These are phyloP conservation scores for Rhynchonycteris naso DNA, from an alignment of 2,797 vertebrate species.

Conservation along the genomic window DNA sequence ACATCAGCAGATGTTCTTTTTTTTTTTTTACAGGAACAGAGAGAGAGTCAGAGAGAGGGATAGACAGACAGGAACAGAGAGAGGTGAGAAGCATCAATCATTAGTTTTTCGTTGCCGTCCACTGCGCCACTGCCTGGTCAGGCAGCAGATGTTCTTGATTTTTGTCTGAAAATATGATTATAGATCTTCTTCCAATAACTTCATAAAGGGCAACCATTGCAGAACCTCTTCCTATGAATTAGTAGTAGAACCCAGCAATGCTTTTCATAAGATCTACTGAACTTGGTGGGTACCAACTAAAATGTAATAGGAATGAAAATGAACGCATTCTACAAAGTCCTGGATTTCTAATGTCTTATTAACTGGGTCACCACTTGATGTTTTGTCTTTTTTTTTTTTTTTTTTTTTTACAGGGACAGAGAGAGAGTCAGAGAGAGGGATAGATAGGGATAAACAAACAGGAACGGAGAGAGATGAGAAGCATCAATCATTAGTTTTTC, in stretches of 20 bases:
- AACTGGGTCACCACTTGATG: neutral
- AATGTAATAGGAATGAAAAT: neutral
- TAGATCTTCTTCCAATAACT: neutral
- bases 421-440: no score
- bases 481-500: no score
- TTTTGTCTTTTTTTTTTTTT: no score
- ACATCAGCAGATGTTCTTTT: neutral
- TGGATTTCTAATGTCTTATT: conserved; percentile 1
- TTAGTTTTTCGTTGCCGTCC: no score
- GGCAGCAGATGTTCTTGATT: neutral
- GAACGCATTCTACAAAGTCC: neutral
- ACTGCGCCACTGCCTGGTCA: no score
- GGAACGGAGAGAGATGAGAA: no score
- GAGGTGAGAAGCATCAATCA: no score
- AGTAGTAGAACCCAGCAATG: neutral
- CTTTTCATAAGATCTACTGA: neutral
- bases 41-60: no score
- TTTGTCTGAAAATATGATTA: conserved; percentile 16
- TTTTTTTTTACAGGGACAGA: no score
- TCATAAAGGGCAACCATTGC: neutral
- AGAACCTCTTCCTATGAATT: neutral
- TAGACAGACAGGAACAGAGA: no score
- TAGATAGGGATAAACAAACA: no score
- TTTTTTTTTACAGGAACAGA: no score
- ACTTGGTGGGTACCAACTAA: neutral